phyloP scores from a whole-genome alignment of 2,797 vertebrate species.

The Enteromius radiatus region DNA sequence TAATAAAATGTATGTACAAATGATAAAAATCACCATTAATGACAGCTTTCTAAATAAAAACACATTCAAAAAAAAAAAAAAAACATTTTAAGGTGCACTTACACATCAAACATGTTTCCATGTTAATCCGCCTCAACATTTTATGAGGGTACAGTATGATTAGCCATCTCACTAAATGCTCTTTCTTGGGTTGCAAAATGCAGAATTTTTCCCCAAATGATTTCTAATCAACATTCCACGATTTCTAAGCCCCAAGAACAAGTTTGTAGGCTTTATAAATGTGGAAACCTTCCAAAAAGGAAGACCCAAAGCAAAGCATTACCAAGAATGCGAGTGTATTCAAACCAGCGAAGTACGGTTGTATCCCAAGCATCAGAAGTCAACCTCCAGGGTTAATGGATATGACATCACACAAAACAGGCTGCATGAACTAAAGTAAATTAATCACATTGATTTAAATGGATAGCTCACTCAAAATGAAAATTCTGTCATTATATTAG shows the following conservation, averaged over 20 bases:
- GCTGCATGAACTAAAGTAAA: not conserved
- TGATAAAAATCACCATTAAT: slow-evolving; percentile 29
- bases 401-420: not conserved
- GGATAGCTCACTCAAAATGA: not conserved
- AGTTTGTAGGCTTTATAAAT: not conserved
- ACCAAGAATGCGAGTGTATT: slow-evolving; percentile 3
- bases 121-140: slow-evolving; percentile 37
- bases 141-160: slow-evolving; percentile 17
- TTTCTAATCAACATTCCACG: not conserved
- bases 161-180: slow-evolving; percentile 24
- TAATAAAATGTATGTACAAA: slow-evolving; percentile 72
- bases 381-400: slow-evolving; percentile 21
- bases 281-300: not conserved
- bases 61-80: slow-evolving; percentile 56
- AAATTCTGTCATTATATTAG: not conserved
- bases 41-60: slow-evolving; percentile 66
- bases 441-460: not conserved
- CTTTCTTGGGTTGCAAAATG: slow-evolving; percentile 18
- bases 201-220: not conserved
- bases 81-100: slow-evolving; percentile 78
- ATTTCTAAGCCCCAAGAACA: slow-evolving; percentile 15
- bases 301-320: slow-evolving; percentile 15
- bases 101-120: slow-evolving; percentile 64
- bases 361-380: not conserved
- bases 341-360: not conserved